Percentiles rank a stretch among this genome's conserved stretches.
Evolutionary conservation across 2,888 invertebrate species (phyloP).

Genomic region (Chrysodeixis includens): DNA sequence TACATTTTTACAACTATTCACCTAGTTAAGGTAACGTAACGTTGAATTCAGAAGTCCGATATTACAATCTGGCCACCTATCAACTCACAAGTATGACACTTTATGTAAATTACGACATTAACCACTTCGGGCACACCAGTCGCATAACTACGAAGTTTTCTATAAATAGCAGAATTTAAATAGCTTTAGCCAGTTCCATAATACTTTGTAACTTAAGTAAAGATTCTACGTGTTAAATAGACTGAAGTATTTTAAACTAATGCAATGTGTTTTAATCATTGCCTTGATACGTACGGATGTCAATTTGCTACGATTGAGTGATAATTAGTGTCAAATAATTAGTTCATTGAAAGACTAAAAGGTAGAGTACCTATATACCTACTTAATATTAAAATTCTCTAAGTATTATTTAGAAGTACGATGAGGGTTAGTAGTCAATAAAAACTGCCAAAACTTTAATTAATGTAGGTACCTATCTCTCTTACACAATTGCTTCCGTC

Average conservation of each 20-base stretch:
- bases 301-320: neutral
- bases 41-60: conserved; percentile 1
- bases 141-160: conserved; percentile 35
- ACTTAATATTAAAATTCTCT: neutral
- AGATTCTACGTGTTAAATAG: conserved; percentile 22
- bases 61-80: conserved; percentile 7
- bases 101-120: conserved; percentile 43
- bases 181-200: conserved; percentile 34
- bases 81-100: conserved; percentile 21
- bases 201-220: conserved; percentile 23
- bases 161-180: conserved; percentile 44
- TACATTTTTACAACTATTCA: neutral
- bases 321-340: conserved; percentile 3
- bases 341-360: conserved; percentile 10
- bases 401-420: neutral
- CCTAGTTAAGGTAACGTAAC: neutral
- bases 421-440: neutral
- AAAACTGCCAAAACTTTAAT: neutral
- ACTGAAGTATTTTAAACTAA: conserved; percentile 24
- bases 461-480: neutral
- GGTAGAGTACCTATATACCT: neutral
- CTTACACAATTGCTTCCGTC: conserved; percentile 22
- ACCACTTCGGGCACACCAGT: conserved; percentile 17
- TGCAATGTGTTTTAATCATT: neutral
- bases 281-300: neutral